Evolutionary conservation across 2,113 vertebrate genomes (phyloP), one percentile per base, ranked within the genome.

Genomic region (Lipophrys pholis): DNA sequence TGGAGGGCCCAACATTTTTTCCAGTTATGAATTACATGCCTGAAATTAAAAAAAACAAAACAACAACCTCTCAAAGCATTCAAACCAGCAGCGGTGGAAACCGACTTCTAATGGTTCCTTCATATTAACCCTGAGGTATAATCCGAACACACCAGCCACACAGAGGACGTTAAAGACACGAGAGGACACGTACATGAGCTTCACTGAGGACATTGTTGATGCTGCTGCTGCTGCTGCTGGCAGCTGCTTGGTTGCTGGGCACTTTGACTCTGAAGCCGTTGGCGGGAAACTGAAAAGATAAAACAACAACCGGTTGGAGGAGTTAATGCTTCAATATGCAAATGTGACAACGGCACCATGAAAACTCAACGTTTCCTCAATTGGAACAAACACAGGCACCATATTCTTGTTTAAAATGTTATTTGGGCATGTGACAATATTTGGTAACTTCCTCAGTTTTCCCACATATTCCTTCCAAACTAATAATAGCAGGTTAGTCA

Each of bases 211-310:
- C 39, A 3, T 65, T 2, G 58, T 81, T 78, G 21, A 30, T 4
- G 69, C 74, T 52, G 41, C 76, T 89, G 68, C 80, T 4, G 69
- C 74, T 52, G 41, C 76, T 89, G 68, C 80, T 36, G 69, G 86
- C 39, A 3, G 64, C 30, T 30, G 80, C 17, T 51, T 71, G 77
- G 77, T 39, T 77, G 77, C 56, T 60, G 21, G 79, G 16, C 6
- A 41, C 0, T 17, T 66, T 59, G 50, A 89, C 81, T 71, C 52
- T 85, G 75, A 84, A 76, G 54, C 82, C 92, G 59, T 89, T 91
- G 50, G 60, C 65, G 38, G 92, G 90, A 88, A 53, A 62, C 92
- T 94, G 67, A 45, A 52, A 5, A 50, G 56, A 50, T 17, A 43
- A 84, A 68, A n/a, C 7, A 69, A 51, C 1, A 8, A 15, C 6